phyloP scores from a whole-genome alignment of 1,140 invertebrate species.

The Ladona fulva region DNA sequence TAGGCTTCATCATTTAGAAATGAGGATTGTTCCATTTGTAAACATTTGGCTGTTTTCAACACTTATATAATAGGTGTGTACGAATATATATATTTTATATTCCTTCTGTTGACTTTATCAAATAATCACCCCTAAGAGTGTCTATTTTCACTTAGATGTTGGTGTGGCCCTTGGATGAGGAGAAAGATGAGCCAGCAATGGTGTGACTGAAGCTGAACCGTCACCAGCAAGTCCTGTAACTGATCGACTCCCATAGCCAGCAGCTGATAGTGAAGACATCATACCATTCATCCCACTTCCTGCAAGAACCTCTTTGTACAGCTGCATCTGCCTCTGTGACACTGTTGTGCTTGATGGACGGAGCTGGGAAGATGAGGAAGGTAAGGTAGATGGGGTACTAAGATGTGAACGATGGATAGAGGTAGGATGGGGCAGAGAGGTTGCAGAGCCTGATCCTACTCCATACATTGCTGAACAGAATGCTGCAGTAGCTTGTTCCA shows the following conservation, averaged over 20 bases:
- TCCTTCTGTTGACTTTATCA: background rate
- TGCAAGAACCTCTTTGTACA: conserved; percentile 36
- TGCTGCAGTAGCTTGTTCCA: conserved; percentile 14
- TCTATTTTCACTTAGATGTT: background rate
- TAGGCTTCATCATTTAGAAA: background rate
- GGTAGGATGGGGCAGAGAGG: conserved; percentile 33
- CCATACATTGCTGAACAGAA: conserved; percentile 16
- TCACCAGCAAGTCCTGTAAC: conserved; percentile 1
- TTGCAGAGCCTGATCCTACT: conserved; percentile 21
- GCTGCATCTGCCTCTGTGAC: conserved; percentile 32
- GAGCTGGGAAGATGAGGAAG: conserved; percentile 22
- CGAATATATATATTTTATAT: no score
- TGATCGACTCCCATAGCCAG: background rate
- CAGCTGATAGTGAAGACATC: background rate
- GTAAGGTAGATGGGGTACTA: conserved; percentile 27
- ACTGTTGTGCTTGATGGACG: background rate
- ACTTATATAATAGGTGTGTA: background rate
- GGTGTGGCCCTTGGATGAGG: background rate
- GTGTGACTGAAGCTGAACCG: conserved; percentile 11
- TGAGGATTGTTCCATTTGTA: background rate
- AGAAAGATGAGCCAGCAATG: background rate
- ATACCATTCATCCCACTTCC: conserved; percentile 14
- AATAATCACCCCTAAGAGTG: background rate
- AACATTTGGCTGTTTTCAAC: background rate
- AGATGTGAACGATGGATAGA: conserved; percentile 31